Evolutionary conservation across 2,888 invertebrate species (phyloP).

Genomic region (Gymnocheta viridis): DNA sequence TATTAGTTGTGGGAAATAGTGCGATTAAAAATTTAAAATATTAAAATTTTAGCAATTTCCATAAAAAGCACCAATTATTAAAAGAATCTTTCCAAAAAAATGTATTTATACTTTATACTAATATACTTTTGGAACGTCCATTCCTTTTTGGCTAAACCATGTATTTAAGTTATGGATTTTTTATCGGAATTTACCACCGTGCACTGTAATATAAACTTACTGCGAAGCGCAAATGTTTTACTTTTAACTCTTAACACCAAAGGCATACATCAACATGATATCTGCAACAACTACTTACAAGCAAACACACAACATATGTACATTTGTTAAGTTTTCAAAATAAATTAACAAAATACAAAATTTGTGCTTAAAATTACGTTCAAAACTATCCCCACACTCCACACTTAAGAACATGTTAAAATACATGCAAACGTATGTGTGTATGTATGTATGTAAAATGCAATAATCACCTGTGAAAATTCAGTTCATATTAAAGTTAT

Average conservation of each 20-base stretch:
- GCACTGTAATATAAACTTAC: not conserved
- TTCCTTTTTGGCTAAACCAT: too few relatives aligned
- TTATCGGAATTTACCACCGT: too few relatives aligned
- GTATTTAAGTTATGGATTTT: too few relatives aligned
- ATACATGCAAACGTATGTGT: not conserved
- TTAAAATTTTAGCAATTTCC: not conserved
- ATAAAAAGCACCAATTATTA: not conserved
- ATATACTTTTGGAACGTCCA: too few relatives aligned
- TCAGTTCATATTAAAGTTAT: slow-evolving; percentile 39
- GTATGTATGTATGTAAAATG: not conserved
- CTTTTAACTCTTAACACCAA: slow-evolving; percentile 61
- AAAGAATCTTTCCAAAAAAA: not conserved
- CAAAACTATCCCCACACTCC: not conserved
- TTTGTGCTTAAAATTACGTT: slow-evolving; percentile 1
- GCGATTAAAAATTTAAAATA: not conserved
- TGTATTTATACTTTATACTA: too few relatives aligned
- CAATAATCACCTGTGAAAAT: slow-evolving; percentile 40
- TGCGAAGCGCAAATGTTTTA: slow-evolving; percentile 42
- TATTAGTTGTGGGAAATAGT: not conserved
- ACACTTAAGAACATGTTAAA: not conserved
- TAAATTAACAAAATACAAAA: slow-evolving; percentile 13
- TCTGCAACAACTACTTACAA: slow-evolving; percentile 1
- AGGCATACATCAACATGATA: slow-evolving; percentile 40
- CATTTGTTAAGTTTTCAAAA: not conserved
- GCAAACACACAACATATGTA: slow-evolving; percentile 1